Evolutionary conservation across 2,113 vertebrate genomes (phyloP), one percentile per base, ranked within the genome.

Genomic region (Clarias magur): DNA sequence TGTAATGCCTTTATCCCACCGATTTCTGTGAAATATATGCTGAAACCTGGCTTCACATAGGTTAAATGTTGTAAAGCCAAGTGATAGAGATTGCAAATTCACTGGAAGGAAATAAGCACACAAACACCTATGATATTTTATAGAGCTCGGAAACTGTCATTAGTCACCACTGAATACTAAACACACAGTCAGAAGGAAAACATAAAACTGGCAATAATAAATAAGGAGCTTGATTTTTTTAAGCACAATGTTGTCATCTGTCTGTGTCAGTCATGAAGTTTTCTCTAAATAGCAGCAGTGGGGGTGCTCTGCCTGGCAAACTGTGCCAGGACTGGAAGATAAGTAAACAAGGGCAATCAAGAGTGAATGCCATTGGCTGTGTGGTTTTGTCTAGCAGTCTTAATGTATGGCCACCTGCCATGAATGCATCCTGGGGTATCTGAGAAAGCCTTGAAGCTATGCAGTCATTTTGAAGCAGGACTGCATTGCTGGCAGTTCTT

Each of bases 301-400:
- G 83, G 80, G 53, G 34, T 38, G 70, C 19, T 85, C 85, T 82
- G 79, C 48, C 79, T 89, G 89, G 88, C 89, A 89, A 83, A 84
- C 88, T 91, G 89, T 83, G 85, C 81, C 88, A 80, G 82, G 88
- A 89, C 82, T 85, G 81, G 90, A 56, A 65, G 27, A 78, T 85
- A 72, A 84, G 70, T 88, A 90, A 89, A 90, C 89, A 89, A 92
- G 89, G 89, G 59, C 86, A 90, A 91, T 89, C 88, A 88, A 81
- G 87, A 88, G 89, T 87, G 79, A 89, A 88, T 87, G 63, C 80
- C 67, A 86, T 80, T 87, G 87, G 82, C 87, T 86, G 83, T 83
- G 11, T 30, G 80, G 56, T 80, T 68, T 88, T 88, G 79, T 80
- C 88, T 90, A 63, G 88, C 84, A 86, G 60, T 54, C 75, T 91